phyloP scores from a whole-genome alignment of 2,113 vertebrate genomes.

The Syrmaticus mikado region DNA sequence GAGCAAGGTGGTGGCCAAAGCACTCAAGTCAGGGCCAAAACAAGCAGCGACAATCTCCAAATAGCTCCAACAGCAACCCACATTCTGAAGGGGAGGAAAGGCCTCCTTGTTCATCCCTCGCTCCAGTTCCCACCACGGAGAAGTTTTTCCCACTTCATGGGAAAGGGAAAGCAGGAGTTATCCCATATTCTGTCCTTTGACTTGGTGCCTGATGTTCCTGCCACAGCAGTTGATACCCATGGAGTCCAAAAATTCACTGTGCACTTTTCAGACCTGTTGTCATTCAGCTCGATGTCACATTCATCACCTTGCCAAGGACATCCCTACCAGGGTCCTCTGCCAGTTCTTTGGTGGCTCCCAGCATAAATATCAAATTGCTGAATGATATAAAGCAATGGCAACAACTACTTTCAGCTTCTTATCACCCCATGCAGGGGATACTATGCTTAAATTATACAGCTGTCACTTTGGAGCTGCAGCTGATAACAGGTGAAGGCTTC shows the following conservation, averaged over 20 bases:
- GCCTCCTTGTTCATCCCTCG: background rate
- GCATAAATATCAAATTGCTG: background rate
- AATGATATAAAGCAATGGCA: background rate
- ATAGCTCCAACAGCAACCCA: background rate
- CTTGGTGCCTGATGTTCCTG: background rate
- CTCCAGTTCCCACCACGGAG: background rate
- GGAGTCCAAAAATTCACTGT: background rate
- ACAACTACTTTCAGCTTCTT: background rate
- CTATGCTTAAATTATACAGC: background rate
- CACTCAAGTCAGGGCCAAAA: background rate
- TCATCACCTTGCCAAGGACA: background rate
- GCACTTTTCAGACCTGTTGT: background rate
- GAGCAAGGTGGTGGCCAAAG: background rate
- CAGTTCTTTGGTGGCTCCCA: background rate
- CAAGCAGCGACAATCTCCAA: background rate
- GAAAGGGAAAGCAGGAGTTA: background rate
- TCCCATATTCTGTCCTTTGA: background rate
- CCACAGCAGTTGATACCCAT: background rate
- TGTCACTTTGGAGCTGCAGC: background rate
- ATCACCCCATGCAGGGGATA: background rate
- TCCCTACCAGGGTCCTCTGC: background rate
- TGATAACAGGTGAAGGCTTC: background rate
- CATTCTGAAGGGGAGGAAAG: background rate
- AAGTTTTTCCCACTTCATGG: background rate
- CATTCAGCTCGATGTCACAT: background rate